Conservation (phyloP, 1,140 invertebrate genomes). For the Achroia grisella region DNA sequence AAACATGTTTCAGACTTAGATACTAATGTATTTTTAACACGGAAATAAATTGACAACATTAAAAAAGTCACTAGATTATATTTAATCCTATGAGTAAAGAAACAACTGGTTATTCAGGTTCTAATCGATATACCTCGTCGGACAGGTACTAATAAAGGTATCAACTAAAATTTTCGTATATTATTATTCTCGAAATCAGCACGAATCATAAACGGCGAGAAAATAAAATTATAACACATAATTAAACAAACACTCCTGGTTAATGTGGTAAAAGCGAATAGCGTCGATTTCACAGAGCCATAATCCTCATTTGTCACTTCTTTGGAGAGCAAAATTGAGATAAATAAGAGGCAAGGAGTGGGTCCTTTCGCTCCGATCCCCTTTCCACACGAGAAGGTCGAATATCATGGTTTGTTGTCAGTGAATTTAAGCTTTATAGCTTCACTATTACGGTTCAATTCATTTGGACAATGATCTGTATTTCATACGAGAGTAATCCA, state of each 20-base stretch:
- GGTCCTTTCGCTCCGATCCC: constrained; percentile 52
- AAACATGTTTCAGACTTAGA: too few species aligned
- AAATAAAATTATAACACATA: too few species aligned
- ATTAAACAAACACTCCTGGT: constrained; percentile 16
- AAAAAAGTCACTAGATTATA: too few species aligned
- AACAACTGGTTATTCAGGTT: too few species aligned
- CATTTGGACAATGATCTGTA: constrained; percentile 23
- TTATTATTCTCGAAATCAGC: too few species aligned
- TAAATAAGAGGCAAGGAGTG: constrained; percentile 59
- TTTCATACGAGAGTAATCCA: constrained; percentile 54
- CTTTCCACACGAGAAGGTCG: constrained; percentile 27
- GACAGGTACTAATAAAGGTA: constrained; percentile 7
- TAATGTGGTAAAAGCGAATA: constrained; percentile 26
- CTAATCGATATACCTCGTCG: constrained; percentile 12
- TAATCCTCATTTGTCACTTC: constrained; percentile 56
- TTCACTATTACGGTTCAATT: constrained; percentile 42
- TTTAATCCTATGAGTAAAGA: too few species aligned
- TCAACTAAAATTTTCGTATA: too few species aligned
- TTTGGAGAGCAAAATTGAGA: constrained; percentile 58
- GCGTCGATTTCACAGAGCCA: constrained; percentile 33
- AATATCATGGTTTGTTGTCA: constrained; percentile 11
- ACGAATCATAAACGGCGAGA: too few species aligned
- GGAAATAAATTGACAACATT: too few species aligned
- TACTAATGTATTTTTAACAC: too few species aligned
- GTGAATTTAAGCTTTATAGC: constrained; percentile 35